A percentile compares a stretch with the other conserved stretches of the same genome.
phyloP scores from a whole-genome alignment of 2,113 vertebrate genomes.

The Hystrix brachyura region DNA sequence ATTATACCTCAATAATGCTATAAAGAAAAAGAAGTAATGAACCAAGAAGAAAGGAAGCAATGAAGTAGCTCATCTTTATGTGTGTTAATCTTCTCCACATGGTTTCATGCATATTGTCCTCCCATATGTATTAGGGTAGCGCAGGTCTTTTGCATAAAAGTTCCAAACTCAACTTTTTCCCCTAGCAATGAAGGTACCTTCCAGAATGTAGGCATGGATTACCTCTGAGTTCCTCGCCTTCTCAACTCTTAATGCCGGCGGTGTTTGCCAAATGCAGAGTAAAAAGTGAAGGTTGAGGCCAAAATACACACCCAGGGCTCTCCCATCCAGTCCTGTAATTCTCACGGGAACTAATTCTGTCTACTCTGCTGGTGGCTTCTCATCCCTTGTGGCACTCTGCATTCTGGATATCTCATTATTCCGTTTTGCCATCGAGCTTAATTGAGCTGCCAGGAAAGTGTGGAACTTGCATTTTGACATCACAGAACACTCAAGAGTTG shows the following conservation, averaged over 20 bases:
- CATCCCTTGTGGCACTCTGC: no score
- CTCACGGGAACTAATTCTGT: not conserved
- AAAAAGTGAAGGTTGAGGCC: not conserved
- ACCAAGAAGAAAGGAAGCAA: not conserved
- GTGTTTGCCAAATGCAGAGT: not conserved
- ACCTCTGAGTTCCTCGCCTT: not conserved
- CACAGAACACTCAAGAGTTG: fast-evolving
- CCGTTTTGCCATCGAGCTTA: fast-evolving
- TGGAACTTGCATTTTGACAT: not conserved
- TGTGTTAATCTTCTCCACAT: not conserved
- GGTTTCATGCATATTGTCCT: not conserved
- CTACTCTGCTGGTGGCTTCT: not conserved
- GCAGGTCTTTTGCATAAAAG: not conserved
- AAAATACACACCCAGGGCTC: no score
- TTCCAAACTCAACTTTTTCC: fast-evolving
- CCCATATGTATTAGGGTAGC: no score
- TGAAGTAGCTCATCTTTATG: not conserved
- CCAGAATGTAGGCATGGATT: not conserved
- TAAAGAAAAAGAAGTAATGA: no score
- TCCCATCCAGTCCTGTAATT: not conserved
- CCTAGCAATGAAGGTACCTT: not conserved
- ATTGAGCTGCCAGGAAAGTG: not conserved
- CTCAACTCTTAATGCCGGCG: no score
- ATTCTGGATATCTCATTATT: not conserved
- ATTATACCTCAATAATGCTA: not conserved